These are phyloP conservation scores for Hypolimnas misippus DNA, from an alignment of 2,888 invertebrate species.

Conservation along the genomic window DNA sequence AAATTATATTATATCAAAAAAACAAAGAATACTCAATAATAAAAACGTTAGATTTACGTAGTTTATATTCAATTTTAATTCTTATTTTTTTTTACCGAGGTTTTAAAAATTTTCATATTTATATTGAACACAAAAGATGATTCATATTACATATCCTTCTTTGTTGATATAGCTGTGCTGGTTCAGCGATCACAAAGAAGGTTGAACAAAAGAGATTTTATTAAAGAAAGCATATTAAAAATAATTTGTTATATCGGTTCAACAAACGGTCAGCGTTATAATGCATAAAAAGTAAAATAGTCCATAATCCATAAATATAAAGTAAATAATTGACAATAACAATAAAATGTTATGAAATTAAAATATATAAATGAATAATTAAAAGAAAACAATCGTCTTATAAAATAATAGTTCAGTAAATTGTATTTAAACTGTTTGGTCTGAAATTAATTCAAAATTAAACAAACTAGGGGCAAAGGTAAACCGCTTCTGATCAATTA, in stretches of 20 bases:
- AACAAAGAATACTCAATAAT: no score
- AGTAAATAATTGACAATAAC: background rate
- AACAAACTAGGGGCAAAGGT: conserved; percentile 26
- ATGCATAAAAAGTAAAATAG: no score
- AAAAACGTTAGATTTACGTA: no score
- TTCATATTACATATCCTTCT: conserved; percentile 9
- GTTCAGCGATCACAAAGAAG: background rate
- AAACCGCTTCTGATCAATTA: conserved; percentile 45
- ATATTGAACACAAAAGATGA: background rate
- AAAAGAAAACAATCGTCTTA: background rate
- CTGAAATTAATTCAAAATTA: conserved; percentile 22
- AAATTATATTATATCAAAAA: no score
- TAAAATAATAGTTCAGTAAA: background rate
- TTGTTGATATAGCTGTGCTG: background rate
- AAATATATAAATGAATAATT: background rate
- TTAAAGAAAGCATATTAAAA: background rate
- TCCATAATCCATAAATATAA: no score
- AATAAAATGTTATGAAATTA: background rate
- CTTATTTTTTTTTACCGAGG: no score
- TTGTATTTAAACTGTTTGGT: background rate
- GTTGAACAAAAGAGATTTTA: background rate
- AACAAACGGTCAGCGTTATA: no score
- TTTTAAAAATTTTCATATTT: background rate
- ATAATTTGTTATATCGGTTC: background rate
- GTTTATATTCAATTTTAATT: no score